Conservation (phyloP, 2,113 vertebrate genomes). For the Desmodus rotundus region DNA sequence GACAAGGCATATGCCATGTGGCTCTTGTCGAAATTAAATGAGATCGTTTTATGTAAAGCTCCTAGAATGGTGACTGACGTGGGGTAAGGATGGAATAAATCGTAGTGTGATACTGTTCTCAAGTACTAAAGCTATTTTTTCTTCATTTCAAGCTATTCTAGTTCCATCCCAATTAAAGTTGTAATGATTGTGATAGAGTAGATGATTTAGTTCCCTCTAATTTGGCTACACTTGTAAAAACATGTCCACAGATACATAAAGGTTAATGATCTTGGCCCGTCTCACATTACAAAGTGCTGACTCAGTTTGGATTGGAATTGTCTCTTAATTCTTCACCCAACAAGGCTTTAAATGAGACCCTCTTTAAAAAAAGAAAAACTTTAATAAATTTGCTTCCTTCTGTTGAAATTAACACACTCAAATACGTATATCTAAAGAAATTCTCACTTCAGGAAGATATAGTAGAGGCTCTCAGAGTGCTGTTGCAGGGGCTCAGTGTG, state of each 20-base stretch:
- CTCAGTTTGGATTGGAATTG: background rate
- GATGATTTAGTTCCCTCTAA: background rate
- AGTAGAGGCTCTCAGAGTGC: background rate
- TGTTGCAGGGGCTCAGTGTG: background rate
- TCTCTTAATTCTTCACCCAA: background rate
- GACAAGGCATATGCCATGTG: too few species aligned
- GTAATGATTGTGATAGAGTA: background rate
- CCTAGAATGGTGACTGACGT: background rate
- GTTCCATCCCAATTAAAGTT: background rate
- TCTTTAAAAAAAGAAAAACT: background rate
- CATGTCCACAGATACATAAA: background rate
- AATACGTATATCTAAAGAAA: background rate
- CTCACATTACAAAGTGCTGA: background rate
- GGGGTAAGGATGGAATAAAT: background rate
- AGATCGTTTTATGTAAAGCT: background rate
- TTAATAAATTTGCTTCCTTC: background rate
- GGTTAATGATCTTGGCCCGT: background rate
- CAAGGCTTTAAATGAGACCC: background rate
- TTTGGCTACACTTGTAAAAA: background rate
- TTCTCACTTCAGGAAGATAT: background rate
- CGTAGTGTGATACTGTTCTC: background rate
- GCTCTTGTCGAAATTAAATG: background rate
- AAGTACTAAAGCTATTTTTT: background rate
- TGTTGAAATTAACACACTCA: background rate
- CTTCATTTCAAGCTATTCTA: background rate